Evolutionary conservation across 2,113 vertebrate genomes (phyloP).

Genomic region (Myrmecophaga tridactyla): DNA sequence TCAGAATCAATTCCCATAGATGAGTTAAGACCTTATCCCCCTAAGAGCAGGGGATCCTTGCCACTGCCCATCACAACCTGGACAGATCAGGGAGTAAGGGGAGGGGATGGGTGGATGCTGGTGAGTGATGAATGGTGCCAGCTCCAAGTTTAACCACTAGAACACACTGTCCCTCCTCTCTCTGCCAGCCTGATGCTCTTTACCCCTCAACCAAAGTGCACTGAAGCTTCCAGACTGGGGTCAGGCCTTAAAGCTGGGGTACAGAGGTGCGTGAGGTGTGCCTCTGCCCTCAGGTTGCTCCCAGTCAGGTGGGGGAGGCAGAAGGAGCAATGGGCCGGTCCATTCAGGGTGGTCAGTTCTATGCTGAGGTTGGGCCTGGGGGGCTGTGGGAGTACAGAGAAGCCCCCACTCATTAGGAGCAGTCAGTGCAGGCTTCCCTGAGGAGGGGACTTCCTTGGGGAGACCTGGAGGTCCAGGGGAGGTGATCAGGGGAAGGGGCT

Average conservation of each 20-base stretch:
- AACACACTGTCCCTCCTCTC: too few relatives aligned
- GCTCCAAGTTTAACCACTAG: fast-evolving
- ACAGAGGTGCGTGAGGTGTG: fast-evolving
- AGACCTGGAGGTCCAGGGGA: neutral
- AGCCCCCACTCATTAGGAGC: too few relatives aligned
- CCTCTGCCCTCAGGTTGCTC: neutral
- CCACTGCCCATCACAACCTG: neutral
- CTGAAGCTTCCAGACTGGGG: neutral
- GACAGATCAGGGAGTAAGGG: neutral
- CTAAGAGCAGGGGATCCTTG: neutral
- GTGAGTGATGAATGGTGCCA: neutral
- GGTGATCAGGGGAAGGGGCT: neutral
- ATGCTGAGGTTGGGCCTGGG: neutral
- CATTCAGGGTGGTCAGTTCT: neutral
- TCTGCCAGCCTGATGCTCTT: neutral
- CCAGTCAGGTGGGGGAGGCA: neutral
- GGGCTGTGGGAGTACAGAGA: neutral
- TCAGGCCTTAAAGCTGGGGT: neutral
- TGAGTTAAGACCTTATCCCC: neutral
- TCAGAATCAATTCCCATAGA: neutral
- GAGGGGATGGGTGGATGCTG: neutral
- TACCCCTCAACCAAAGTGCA: neutral
- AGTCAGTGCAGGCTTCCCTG: neutral
- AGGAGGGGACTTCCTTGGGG: neutral
- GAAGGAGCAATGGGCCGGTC: neutral